A percentile compares a stretch with the other conserved stretches of the same genome.
phyloP scores from a whole-genome alignment of 1,140 invertebrate genomes.

The Drosophila subobscura region DNA sequence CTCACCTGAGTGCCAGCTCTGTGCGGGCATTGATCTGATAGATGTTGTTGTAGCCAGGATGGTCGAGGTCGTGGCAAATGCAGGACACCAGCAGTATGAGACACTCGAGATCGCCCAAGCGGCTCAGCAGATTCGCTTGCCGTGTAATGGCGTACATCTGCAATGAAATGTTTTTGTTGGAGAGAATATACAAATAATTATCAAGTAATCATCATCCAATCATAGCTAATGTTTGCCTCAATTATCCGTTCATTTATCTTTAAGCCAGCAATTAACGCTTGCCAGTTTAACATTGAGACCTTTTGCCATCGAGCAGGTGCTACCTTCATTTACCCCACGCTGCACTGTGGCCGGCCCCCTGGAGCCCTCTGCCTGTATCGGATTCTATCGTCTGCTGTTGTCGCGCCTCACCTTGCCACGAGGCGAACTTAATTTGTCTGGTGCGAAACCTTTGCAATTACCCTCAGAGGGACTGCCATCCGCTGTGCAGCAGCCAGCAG shows the following conservation, averaged over 20 bases:
- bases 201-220: background rate
- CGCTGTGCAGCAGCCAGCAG: background rate
- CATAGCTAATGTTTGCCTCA: background rate
- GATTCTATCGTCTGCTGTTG: constrained; percentile 5
- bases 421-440: constrained; percentile 73
- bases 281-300: constrained; percentile 18
- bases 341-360: background rate
- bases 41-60: constrained; percentile 95
- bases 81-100: constrained; percentile 92
- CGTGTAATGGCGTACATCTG: constrained; percentile 95
- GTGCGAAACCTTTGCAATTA: constrained; percentile 72
- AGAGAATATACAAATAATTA: background rate
- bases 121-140: constrained; percentile 88
- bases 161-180: background rate
- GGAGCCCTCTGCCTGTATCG: background rate
- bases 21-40: constrained; percentile 95
- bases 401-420: background rate
- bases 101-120: constrained; percentile 90
- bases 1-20: constrained; percentile 89
- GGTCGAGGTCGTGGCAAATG: constrained; percentile 95
- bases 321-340: constrained; percentile 3
- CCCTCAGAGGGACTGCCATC: constrained; percentile 20
- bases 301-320: background rate
- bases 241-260: constrained; percentile 28
- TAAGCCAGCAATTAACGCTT: constrained; percentile 14